Conservation (phyloP, 2,113 vertebrate species). For the Elaphurus davidianus region DNA sequence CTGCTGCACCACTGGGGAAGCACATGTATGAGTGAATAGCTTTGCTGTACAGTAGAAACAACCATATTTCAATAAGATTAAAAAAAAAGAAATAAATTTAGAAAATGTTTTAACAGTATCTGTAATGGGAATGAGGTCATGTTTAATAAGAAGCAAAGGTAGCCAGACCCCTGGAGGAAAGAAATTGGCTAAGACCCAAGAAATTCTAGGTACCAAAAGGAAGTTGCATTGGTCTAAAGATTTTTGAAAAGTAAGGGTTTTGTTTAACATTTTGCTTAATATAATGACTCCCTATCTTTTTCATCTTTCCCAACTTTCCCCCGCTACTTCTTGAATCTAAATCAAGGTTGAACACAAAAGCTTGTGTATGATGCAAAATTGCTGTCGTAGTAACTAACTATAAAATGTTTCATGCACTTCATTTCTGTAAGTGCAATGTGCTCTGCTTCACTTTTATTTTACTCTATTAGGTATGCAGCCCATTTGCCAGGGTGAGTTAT, state of each 20-base stretch:
- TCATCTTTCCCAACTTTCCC: neutral
- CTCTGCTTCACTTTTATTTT: conserved; percentile 60
- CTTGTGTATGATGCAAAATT: conserved; percentile 44
- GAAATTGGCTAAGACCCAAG: neutral
- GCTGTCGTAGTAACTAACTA: conserved; percentile 8
- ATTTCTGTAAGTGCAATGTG: conserved; percentile 59
- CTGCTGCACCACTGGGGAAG: neutral
- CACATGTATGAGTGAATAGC: neutral
- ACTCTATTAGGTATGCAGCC: conserved; percentile 62
- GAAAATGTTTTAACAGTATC: neutral
- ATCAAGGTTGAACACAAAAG: conserved; percentile 56
- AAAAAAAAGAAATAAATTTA: neutral
- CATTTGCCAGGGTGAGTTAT: conserved; percentile 72
- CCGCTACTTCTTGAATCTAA: conserved; percentile 47
- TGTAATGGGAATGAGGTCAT: neutral
- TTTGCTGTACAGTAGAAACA: neutral
- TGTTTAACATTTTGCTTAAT: conserved; percentile 17
- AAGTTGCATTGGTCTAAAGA: neutral
- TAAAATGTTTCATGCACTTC: conserved; percentile 52
- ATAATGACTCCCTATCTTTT: conserved; percentile 24
- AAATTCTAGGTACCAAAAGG: neutral
- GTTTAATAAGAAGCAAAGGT: neutral
- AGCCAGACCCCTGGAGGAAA: neutral
- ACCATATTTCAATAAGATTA: neutral
- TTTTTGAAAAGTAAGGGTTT: conserved; percentile 10